Conservation (phyloP, 2,888 invertebrate genomes). For the Apodemia hepburni region DNA sequence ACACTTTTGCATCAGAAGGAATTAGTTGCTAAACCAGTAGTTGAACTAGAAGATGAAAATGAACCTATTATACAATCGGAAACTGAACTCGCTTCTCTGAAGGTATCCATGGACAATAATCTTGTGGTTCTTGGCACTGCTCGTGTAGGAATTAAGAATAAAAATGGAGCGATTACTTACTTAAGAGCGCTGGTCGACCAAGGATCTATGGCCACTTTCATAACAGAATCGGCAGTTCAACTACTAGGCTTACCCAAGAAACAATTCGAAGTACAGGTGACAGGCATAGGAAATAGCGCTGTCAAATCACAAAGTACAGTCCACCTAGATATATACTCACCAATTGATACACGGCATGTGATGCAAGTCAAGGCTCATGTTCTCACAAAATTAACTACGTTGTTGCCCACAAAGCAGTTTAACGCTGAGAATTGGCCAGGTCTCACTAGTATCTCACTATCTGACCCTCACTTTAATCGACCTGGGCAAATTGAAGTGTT, state of each 20-base stretch:
- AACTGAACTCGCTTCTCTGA: slow-evolving; percentile 10
- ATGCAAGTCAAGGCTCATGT: slow-evolving; percentile 26
- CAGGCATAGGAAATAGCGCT: no score
- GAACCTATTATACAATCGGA: not conserved
- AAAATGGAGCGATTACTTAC: slow-evolving; percentile 12
- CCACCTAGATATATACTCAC: not conserved
- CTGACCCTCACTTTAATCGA: slow-evolving; percentile 28
- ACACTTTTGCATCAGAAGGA: slow-evolving; percentile 20
- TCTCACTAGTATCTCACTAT: slow-evolving; percentile 23
- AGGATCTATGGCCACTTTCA: slow-evolving; percentile 31
- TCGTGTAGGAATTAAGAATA: slow-evolving; percentile 20
- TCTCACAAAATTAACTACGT: slow-evolving; percentile 27
- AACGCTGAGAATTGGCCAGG: no score
- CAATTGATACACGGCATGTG: slow-evolving; percentile 8
- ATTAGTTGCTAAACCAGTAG: not conserved
- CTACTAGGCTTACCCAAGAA: slow-evolving; percentile 18
- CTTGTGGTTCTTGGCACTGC: slow-evolving; percentile 30
- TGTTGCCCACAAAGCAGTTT: slow-evolving; percentile 19
- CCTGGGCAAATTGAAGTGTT: slow-evolving; percentile 31
- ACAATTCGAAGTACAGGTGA: no score
- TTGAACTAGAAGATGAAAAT: slow-evolving; percentile 11
- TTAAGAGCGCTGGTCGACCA: slow-evolving; percentile 31
- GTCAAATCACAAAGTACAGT: slow-evolving; percentile 28
- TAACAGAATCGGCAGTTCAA: slow-evolving; percentile 25
- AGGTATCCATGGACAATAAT: slow-evolving; percentile 21